Conservation (phyloP, 2,113 vertebrate species). For the Menura novaehollandiae region DNA sequence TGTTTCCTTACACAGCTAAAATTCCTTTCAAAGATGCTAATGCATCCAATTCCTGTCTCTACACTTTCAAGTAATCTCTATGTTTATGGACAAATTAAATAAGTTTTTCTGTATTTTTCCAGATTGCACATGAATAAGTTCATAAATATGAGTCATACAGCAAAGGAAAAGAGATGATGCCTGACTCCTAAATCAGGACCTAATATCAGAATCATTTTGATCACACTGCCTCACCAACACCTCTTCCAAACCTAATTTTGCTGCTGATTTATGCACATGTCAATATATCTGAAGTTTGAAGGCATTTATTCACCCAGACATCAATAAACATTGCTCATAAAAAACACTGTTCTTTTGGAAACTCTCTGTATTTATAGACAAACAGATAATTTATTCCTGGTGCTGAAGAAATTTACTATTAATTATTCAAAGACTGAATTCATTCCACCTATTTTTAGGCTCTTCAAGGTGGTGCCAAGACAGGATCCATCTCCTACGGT, state of each 20-base stretch:
- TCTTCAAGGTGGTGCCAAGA: neutral
- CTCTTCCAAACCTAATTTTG: neutral
- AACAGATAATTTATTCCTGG: neutral
- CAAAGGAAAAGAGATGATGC: neutral
- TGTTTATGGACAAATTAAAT: neutral
- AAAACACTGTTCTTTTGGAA: neutral
- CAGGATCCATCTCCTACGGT: neutral
- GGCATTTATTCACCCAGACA: neutral
- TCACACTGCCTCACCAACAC: neutral
- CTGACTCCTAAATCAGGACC: neutral
- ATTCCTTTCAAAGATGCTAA: neutral
- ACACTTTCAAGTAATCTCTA: neutral
- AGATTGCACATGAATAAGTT: neutral
- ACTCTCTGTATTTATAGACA: neutral
- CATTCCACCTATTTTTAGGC: neutral
- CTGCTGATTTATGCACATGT: neutral
- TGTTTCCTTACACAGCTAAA: neutral
- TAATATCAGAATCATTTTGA: accelerated
- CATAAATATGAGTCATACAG: neutral
- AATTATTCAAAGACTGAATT: neutral
- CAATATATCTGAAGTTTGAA: neutral
- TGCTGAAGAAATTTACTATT: neutral
- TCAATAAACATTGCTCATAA: neutral
- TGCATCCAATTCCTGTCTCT: neutral
- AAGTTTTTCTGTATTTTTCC: neutral